A percentile compares a stretch with the other conserved stretches of the same genome.
Evolutionary conservation across 2,797 vertebrate genomes (phyloP).

Genomic region (Gymnopithys bicolor): DNA sequence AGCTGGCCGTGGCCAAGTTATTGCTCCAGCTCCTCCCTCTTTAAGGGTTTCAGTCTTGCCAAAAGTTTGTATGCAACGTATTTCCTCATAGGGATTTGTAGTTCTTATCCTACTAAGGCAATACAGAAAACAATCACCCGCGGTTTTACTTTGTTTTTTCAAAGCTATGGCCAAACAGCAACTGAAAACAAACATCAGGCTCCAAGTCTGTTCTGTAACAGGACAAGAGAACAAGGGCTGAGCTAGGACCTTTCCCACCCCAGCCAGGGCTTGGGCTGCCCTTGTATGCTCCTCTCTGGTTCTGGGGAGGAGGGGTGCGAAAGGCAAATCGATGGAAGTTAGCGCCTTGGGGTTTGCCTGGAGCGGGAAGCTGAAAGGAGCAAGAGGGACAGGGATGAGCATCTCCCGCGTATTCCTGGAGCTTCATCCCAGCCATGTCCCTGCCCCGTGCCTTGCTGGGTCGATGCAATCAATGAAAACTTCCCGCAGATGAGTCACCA

Average conservation of each 20-base stretch:
- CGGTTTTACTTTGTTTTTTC: not conserved
- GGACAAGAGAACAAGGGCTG: not conserved
- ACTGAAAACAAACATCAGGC: accelerated
- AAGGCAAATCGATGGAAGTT: accelerated
- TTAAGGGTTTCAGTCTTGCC: not conserved
- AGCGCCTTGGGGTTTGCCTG: not conserved
- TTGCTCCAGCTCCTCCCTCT: not conserved
- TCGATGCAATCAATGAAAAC: not conserved
- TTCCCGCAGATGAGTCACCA: not conserved
- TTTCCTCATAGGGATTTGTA: not conserved
- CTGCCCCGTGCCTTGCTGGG: not conserved
- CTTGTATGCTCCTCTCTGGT: not conserved
- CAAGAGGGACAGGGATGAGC: not conserved
- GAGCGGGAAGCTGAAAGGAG: not conserved
- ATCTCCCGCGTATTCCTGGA: not conserved
- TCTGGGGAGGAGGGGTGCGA: not conserved
- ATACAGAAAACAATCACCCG: not conserved
- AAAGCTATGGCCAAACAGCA: not conserved
- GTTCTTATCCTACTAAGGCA: not conserved
- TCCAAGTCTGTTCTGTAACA: not conserved
- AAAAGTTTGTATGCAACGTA: not conserved
- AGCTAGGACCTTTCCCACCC: not conserved
- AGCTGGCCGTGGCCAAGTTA: not conserved
- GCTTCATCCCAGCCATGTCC: accelerated
- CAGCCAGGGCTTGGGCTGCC: not conserved